Percentiles rank a stretch among this genome's conserved stretches.
These are phyloP conservation scores for Pseudopipra pipra DNA, from an alignment of 2,113 vertebrate species.

Conservation along the genomic window DNA sequence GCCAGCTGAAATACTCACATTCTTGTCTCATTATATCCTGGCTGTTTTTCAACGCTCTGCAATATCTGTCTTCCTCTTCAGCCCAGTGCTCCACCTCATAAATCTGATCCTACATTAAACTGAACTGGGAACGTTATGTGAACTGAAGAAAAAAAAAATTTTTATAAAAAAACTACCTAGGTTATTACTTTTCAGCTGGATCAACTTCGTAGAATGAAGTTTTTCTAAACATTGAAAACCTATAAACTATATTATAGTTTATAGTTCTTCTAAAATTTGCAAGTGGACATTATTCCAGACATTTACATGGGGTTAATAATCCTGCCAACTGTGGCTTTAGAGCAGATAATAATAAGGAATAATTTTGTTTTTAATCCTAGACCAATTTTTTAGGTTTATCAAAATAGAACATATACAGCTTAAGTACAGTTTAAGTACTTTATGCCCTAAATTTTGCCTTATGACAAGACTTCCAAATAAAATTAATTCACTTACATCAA, in stretches of 20 bases:
- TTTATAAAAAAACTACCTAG: neutral
- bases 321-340: neutral
- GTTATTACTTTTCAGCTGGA: neutral
- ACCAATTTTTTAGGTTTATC: neutral
- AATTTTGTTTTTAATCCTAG: neutral
- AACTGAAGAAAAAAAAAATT: neutral
- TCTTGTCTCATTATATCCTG: neutral
- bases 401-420: neutral
- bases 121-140: neutral
- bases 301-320: neutral
- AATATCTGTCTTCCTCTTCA: neutral
- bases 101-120: neutral
- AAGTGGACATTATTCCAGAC: neutral
- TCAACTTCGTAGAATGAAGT: neutral
- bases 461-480: neutral
- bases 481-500: neutral
- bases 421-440: neutral
- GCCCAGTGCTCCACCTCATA: neutral
- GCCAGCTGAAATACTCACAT: neutral
- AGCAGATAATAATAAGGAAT: neutral
- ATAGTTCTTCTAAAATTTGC: neutral
- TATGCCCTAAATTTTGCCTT: neutral
- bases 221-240: neutral
- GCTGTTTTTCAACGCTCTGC: neutral
- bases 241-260: neutral